Evolutionary conservation across 2,797 vertebrate genomes (phyloP).

Genomic region (Emydoidea blandingii): DNA sequence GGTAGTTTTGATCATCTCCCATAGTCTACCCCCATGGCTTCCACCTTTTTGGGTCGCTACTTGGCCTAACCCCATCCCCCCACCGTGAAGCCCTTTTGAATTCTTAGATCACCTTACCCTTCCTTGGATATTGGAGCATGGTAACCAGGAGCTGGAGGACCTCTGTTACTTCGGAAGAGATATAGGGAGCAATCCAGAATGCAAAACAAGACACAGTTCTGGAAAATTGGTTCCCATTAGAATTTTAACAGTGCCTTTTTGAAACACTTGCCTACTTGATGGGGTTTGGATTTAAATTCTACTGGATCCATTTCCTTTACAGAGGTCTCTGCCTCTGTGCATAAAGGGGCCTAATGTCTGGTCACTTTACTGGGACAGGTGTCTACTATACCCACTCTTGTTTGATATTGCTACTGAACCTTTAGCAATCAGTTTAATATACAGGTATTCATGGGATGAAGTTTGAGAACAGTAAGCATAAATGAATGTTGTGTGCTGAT

Average conservation of each 20-base stretch:
- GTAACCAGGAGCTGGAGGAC: background rate
- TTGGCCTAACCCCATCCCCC: background rate
- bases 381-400: background rate
- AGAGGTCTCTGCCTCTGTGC: background rate
- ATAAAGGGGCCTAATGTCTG: background rate
- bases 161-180: background rate
- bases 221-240: background rate
- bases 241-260: background rate
- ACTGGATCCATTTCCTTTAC: background rate
- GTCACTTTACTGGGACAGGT: background rate
- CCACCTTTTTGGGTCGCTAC: background rate
- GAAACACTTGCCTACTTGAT: slow-evolving; percentile 1
- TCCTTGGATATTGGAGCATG: background rate
- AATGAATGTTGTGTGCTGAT: background rate
- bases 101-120: background rate
- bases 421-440: background rate
- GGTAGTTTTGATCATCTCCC: background rate
- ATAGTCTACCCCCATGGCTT: background rate
- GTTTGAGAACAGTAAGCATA: background rate
- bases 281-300: background rate
- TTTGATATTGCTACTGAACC: background rate
- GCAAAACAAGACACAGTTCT: background rate
- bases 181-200: background rate
- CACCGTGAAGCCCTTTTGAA: background rate
- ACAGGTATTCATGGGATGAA: slow-evolving; percentile 6